phyloP scores from a whole-genome alignment of 1,140 invertebrate species.

The Dendroctonus ponderosae region DNA sequence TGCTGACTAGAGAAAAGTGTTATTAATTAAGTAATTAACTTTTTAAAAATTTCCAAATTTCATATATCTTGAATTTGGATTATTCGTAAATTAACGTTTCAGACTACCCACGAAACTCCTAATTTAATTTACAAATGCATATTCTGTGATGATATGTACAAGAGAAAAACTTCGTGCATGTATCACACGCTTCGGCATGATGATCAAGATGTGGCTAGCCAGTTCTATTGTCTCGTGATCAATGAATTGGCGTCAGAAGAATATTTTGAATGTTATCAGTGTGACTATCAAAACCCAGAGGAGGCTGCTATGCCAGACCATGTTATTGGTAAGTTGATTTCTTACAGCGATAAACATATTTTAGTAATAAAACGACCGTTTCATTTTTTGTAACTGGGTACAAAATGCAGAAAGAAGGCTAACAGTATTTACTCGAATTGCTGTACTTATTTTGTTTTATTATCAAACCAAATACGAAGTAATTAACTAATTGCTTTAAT shows the following conservation, averaged over 20 bases:
- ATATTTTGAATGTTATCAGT: conserved; percentile 30
- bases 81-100: background rate
- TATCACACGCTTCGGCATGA: conserved; percentile 24
- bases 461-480: too few relatives aligned
- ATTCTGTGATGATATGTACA: conserved; percentile 19
- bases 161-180: conserved; percentile 20
- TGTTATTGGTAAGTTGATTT: conserved; percentile 20
- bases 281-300: conserved; percentile 19
- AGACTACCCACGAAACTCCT: conserved; percentile 10
- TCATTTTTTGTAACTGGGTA: too few relatives aligned
- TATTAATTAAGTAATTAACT: background rate
- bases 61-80: background rate
- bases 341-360: too few relatives aligned
- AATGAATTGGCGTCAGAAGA: conserved; percentile 13
- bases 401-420: too few relatives aligned
- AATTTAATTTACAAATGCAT: conserved; percentile 16
- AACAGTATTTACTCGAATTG: too few relatives aligned
- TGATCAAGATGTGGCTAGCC: conserved; percentile 21
- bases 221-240: conserved; percentile 21
- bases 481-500: too few relatives aligned
- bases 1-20: too few relatives aligned
- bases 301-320: conserved; percentile 19
- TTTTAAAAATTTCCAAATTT: background rate
- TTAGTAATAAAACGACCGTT: too few relatives aligned
- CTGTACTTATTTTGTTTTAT: too few relatives aligned